Percentiles rank a stretch among this genome's conserved stretches.
These are phyloP conservation scores for Serrognathus titanus DNA, from an alignment of 2,888 invertebrate species.

Conservation along the genomic window DNA sequence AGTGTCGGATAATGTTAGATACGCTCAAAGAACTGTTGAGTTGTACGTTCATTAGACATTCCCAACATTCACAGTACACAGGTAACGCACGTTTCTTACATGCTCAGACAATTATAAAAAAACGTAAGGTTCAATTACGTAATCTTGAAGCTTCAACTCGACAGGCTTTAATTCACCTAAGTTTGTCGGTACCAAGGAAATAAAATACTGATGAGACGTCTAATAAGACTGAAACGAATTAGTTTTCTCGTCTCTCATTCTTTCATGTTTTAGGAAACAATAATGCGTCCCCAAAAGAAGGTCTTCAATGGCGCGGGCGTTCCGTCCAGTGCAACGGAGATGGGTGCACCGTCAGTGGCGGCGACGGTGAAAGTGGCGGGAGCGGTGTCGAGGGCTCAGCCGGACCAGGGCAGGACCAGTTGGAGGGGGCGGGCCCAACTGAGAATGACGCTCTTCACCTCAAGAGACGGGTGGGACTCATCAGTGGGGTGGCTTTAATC, in stretches of 20 bases:
- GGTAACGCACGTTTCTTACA: no score
- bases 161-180: no score
- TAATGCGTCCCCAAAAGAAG: conserved; percentile 48
- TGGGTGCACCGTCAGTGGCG: conserved; percentile 24
- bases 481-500: conserved; percentile 99
- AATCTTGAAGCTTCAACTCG: no score
- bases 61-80: conserved; percentile 6
- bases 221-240: neutral
- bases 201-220: neutral
- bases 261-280: conserved; percentile 44
- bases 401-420: conserved; percentile 59
- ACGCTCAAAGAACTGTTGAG: conserved; percentile 41
- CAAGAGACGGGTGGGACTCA: conserved; percentile 98
- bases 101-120: no score
- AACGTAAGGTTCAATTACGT: no score
- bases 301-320: conserved; percentile 45
- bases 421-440: conserved; percentile 88
- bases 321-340: conserved; percentile 32
- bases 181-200: neutral
- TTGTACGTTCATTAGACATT: conserved; percentile 37
- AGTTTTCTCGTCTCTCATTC: neutral
- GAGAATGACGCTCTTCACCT: conserved; percentile 96
- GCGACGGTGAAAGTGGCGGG: conserved; percentile 37
- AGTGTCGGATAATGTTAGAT: conserved; percentile 43
- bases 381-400: conserved; percentile 51